A percentile compares a stretch with the other conserved stretches of the same genome.
Conservation (phyloP, 2,113 vertebrate genomes). For the Rhinolophus ferrumequinum region DNA sequence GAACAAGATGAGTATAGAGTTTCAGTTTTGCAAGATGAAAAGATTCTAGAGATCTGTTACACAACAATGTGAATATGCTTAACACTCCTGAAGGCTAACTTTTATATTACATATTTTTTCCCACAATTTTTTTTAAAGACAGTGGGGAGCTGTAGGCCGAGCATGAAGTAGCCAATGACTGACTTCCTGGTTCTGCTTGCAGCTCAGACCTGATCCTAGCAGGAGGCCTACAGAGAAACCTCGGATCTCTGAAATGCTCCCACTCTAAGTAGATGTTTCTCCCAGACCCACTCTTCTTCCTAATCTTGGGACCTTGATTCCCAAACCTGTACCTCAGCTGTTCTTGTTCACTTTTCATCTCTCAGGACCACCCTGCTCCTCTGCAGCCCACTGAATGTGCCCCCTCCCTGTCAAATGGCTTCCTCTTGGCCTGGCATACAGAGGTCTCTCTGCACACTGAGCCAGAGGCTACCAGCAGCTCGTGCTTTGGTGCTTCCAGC, state of each 20-base stretch:
- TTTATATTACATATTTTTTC: neutral
- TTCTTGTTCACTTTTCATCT: neutral
- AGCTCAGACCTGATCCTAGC: neutral
- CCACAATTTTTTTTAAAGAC: too few species aligned
- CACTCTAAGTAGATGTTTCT: neutral
- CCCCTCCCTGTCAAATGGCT: neutral
- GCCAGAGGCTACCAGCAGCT: neutral
- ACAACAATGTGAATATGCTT: neutral
- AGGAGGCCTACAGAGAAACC: neutral
- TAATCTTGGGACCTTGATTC: neutral
- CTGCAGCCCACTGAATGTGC: neutral
- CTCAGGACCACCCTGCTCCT: neutral
- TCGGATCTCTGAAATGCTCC: neutral
- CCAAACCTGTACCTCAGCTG: neutral
- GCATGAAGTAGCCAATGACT: neutral
- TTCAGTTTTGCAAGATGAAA: constrained; percentile 37
- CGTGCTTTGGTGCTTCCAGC: neutral
- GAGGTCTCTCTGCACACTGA: neutral
- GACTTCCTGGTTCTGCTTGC: neutral
- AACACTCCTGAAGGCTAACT: neutral
- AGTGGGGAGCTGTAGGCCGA: neutral
- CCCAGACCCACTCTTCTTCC: neutral
- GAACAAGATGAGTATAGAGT: neutral
- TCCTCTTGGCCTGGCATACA: neutral
- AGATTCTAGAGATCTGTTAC: neutral